A percentile compares a stretch with the other conserved stretches of the same genome.
These are phyloP conservation scores for Calcarius ornatus DNA, from an alignment of 2,113 vertebrate genomes.

Conservation along the genomic window DNA sequence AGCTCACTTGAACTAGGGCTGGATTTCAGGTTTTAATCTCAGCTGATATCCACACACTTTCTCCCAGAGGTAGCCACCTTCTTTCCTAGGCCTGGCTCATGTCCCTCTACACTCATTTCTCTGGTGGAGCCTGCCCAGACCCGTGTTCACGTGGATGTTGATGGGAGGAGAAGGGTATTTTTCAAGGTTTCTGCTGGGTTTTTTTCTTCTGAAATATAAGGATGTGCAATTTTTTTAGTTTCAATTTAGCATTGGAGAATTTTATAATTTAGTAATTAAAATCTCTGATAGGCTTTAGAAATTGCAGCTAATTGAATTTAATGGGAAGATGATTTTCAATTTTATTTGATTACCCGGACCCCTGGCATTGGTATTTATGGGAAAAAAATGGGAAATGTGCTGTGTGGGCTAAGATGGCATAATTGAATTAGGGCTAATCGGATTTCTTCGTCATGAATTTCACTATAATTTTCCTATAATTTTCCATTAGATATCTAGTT, in stretches of 20 bases:
- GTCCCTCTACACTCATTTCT: neutral
- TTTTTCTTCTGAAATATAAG: slow-evolving; percentile 88
- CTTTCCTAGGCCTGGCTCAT: neutral
- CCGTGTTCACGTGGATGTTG: slow-evolving; percentile 53
- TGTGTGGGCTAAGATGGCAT: slow-evolving; percentile 99
- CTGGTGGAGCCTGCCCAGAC: slow-evolving; percentile 57
- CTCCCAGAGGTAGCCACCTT: neutral
- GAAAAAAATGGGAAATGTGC: slow-evolving; percentile 99
- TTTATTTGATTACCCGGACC: slow-evolving; percentile 99
- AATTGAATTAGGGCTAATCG: slow-evolving; percentile 99
- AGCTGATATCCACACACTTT: neutral
- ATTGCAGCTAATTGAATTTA: slow-evolving; percentile 99
- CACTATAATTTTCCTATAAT: slow-evolving; percentile 99
- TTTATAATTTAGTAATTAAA: slow-evolving; percentile 99
- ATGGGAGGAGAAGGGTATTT: slow-evolving; percentile 66
- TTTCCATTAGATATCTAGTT: slow-evolving; percentile 99
- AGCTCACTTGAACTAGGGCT: neutral
- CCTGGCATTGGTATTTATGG: slow-evolving; percentile 99
- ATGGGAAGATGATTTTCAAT: slow-evolving; percentile 99
- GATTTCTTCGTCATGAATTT: slow-evolving; percentile 99
- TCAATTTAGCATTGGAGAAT: slow-evolving; percentile 99
- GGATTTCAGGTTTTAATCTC: neutral
- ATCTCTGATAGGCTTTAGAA: slow-evolving; percentile 99
- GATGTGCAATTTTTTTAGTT: slow-evolving; percentile 94
- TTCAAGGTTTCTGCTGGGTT: slow-evolving; percentile 71